Evolutionary conservation across 2,797 vertebrate species (phyloP), one percentile per base, ranked within the genome.

Genomic region (Anolis apletophallus): DNA sequence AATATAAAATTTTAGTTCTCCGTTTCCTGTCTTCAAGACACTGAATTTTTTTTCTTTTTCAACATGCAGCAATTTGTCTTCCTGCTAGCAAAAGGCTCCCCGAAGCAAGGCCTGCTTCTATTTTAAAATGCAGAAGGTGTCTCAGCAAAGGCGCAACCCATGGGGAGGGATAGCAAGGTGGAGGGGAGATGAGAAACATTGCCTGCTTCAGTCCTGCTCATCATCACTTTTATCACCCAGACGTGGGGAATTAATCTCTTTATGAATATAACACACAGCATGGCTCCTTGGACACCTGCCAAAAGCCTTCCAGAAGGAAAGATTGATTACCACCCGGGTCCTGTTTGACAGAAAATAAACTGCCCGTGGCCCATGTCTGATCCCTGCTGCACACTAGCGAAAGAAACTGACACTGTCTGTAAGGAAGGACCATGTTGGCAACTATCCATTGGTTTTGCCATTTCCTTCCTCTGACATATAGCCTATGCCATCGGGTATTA

Each of bases 201-300:
- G 82, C 67, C 90, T 90, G 93, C 92, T 83, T 93, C 93, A 94
- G 40, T 26, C 17, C 85, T 86, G 76, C 90, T 93, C 91, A 86
- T 91, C 90, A 78, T 68, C 80, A 89, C 88, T 93, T 88, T 80
- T 52, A 10, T 87, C 91, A 87, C 50, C 74, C 92, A 89, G 90
- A 92, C 87, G 87, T 91, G 90, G 77, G 90, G 86, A 90, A 94
- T 93, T 94, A 91, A 93, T 93, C 89, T 88, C 90, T 89, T 84
- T 34, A 79, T 87, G 88, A 88, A 64, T 89, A 91, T 86, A 91
- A 87, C 92, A 90, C 76, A 50, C 1, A 21, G 86, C 76, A 50
- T 85, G 88, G 83, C 82, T 1, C 1, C 68, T 72, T 13, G 74
- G 84, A 89, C 88, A 92, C 88, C 89, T 88, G 88, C 80, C 85